Base-by-base conservation (phyloP, 2,888 invertebrate species). In the Agrotis segetum region DNA sequence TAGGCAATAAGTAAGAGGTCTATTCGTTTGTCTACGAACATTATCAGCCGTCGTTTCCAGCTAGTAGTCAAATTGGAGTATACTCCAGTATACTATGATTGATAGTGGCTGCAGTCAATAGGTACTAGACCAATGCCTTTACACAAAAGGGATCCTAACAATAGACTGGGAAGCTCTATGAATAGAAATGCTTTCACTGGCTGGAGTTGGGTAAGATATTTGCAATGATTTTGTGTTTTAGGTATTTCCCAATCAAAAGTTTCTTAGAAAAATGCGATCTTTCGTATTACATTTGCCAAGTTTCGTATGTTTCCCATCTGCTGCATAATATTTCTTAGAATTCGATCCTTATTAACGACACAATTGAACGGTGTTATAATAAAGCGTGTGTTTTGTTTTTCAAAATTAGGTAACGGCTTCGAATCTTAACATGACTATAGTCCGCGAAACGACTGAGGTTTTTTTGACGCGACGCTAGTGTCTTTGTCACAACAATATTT, bases 101-200 rank as follows among this genome's bases (percentile, higher is more conserved):
- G 29, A 73, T 21, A 29, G 40, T n/a, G 14, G 21, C 13, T 73
- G 64, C 65, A 29, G 19, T 49, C 52, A 58, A 62, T 62, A 19
- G 50, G 46, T 49, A 53, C 19, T 44, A 47, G 46, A 4, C 19
- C 21, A 29, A 19, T 62, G 52, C 44, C 1, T 52, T 58, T 5
- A 44, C 7, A 62, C 56, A 53, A 62, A 62, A 47, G 60, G 5
- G 9, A 16, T 1, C 21, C 16, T 46, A 2, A 60, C 60, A 75
- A 69, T 50, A 49, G 34, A 49, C 19, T 6, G 7, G 1, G n/a
- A 29, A 49, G 29, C 6, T 5, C 17, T n/a, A 21, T 47, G 50
- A 59, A 74, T 49, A 44, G 19, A 24, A 21, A 53, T 44, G 11
- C 29, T 62, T 66, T 77, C n/a, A 21, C 17, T 9, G 17, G 6